These are phyloP conservation scores for Trypoxylon attenuatum DNA, from an alignment of 2,888 invertebrate genomes.

Conservation along the genomic window DNA sequence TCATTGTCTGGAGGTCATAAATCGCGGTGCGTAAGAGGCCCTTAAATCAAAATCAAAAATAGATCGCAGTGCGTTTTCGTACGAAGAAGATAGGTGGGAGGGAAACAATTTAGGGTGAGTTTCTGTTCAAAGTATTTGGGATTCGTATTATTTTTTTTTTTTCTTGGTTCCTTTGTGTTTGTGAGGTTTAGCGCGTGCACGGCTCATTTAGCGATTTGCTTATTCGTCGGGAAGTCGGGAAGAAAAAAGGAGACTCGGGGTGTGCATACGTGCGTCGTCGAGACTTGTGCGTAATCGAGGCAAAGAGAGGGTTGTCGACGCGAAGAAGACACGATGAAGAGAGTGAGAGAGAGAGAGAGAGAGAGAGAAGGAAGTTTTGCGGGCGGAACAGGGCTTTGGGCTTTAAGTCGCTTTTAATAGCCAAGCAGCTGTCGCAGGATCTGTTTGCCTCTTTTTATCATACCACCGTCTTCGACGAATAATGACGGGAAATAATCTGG, in stretches of 20 bases:
- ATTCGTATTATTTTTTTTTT: background rate
- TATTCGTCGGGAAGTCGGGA: too few relatives aligned
- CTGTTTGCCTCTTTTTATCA: slow-evolving; percentile 58
- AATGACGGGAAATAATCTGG: slow-evolving; percentile 55
- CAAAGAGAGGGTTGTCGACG: background rate
- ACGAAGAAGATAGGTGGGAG: too few relatives aligned
- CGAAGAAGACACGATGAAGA: slow-evolving; percentile 31
- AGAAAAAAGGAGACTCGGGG: slow-evolving; percentile 29
- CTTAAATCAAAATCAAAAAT: background rate
- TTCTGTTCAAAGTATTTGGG: background rate
- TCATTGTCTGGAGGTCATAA: too few relatives aligned
- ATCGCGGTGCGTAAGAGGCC: background rate
- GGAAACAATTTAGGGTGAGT: too few relatives aligned
- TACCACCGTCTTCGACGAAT: slow-evolving; percentile 55
- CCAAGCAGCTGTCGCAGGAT: slow-evolving; percentile 68
- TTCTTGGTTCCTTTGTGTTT: background rate
- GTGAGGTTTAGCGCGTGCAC: slow-evolving; percentile 33
- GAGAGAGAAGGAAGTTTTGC: slow-evolving; percentile 42
- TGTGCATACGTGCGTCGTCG: slow-evolving; percentile 26
- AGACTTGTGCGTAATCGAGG: slow-evolving; percentile 46
- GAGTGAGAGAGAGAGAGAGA: slow-evolving; percentile 20
- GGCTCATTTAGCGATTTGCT: slow-evolving; percentile 63
- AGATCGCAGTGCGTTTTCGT: background rate
- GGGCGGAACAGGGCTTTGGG: slow-evolving; percentile 49
- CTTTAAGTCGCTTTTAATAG: slow-evolving; percentile 73